These are phyloP conservation scores for Lochmaea crataegi DNA, from an alignment of 2,888 invertebrate species.

Conservation along the genomic window DNA sequence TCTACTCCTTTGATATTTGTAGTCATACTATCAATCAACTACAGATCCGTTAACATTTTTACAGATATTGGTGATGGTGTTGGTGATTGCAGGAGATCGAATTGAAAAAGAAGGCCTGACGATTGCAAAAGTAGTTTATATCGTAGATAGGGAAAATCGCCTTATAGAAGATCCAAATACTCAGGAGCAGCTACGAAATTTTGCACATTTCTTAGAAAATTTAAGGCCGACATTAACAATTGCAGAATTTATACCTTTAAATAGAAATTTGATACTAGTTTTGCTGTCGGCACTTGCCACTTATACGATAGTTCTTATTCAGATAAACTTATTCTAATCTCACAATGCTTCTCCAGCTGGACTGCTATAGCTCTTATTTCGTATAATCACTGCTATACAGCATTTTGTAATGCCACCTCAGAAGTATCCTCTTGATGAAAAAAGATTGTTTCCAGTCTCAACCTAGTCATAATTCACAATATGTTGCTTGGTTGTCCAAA, in stretches of 20 bases:
- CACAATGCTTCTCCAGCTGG: neutral
- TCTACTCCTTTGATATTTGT: too few species aligned
- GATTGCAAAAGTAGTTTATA: neutral
- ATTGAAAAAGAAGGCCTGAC: neutral
- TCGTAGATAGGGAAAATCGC: neutral
- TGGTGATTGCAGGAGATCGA: constrained; percentile 2
- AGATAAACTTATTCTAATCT: constrained; percentile 2
- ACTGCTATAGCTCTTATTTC: too few species aligned
- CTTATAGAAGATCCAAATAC: neutral
- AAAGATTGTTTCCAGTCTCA: too few species aligned
- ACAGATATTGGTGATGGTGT: neutral
- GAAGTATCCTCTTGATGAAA: too few species aligned
- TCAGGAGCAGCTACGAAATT: neutral
- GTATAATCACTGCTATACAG: too few species aligned
- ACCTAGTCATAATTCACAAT: too few species aligned
- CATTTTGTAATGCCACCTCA: too few species aligned
- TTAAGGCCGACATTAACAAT: neutral
- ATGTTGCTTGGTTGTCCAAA: too few species aligned
- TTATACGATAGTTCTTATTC: neutral
- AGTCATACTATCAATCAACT: too few species aligned
- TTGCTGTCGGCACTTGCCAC: neutral
- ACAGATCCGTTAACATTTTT: neutral
- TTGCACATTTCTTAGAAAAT: constrained; percentile 2
- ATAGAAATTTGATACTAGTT: neutral
- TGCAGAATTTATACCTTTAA: neutral